These are phyloP conservation scores for Lepidotrigona ventralis DNA, from an alignment of 1,140 invertebrate species.

Conservation along the genomic window DNA sequence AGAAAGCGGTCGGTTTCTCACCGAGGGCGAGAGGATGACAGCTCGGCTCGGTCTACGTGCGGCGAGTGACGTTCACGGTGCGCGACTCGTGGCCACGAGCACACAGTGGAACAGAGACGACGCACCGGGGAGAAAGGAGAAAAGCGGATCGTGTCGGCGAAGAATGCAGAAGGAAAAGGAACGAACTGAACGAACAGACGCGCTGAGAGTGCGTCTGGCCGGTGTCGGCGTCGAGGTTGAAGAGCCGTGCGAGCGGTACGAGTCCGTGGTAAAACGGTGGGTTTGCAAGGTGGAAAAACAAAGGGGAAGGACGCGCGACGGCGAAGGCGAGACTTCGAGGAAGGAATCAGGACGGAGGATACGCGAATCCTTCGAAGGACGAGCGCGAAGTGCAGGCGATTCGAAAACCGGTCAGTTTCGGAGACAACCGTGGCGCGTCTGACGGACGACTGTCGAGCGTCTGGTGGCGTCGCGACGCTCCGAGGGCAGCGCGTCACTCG, in stretches of 20 bases:
- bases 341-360: background rate
- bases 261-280: background rate
- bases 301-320: background rate
- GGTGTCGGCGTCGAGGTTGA: background rate
- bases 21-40: conserved; percentile 49
- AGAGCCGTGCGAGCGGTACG: background rate
- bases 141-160: conserved; percentile 6
- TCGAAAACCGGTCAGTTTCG: conserved; percentile 34
- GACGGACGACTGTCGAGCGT: conserved; percentile 69
- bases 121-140: conserved; percentile 41
- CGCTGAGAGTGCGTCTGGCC: background rate
- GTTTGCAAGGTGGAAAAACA: conserved; percentile 14
- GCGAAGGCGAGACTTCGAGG: background rate
- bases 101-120: conserved; percentile 36
- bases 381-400: conserved; percentile 42
- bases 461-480: conserved; percentile 61
- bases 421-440: conserved; percentile 64
- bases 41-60: conserved; percentile 59
- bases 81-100: conserved; percentile 35
- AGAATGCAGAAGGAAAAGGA: conserved; percentile 29
- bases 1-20: conserved; percentile 21
- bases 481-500: conserved; percentile 61
- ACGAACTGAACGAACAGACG: background rate
- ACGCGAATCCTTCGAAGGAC: conserved; percentile 42
- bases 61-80: conserved; percentile 62